A percentile compares a stretch with the other conserved stretches of the same genome.
Evolutionary conservation across 1,140 invertebrate species (phyloP).

Genomic region (Hypsibius dujardini): DNA sequence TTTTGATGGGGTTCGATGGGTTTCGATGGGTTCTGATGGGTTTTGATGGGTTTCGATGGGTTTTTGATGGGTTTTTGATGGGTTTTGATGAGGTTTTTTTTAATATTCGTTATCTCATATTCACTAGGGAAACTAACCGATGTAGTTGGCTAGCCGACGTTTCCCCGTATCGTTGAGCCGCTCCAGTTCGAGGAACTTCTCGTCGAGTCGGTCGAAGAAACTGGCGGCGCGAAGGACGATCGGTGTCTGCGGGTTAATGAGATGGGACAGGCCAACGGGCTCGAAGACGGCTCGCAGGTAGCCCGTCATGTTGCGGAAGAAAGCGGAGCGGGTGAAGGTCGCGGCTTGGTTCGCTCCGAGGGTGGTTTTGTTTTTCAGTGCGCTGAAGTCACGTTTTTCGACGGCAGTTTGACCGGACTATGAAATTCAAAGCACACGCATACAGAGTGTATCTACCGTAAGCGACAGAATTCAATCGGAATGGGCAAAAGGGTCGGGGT

Average conservation of each 20-base stretch:
- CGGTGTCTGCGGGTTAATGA: neutral
- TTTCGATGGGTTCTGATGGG: neutral
- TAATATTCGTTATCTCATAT: too few species aligned
- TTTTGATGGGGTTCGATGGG: too few species aligned
- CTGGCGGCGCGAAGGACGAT: neutral
- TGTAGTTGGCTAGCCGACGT: conserved; percentile 6
- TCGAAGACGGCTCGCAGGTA: neutral
- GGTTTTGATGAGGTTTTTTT: too few species aligned
- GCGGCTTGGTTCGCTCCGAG: neutral
- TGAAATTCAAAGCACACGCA: too few species aligned
- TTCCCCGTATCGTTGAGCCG: neutral
- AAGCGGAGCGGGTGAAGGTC: neutral
- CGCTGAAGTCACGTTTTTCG: neutral
- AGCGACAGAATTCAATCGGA: too few species aligned
- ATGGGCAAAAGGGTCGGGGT: too few species aligned
- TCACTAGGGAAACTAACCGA: neutral
- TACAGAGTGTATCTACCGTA: too few species aligned
- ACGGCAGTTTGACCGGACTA: neutral
- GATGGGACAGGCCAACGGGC: neutral
- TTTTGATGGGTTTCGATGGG: neutral
- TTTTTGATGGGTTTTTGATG: too few species aligned
- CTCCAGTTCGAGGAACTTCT: conserved; percentile 4
- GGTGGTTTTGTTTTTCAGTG: neutral
- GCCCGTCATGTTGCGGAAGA: neutral
- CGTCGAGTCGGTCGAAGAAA: neutral